A percentile compares a stretch with the other conserved stretches of the same genome.
Conservation (phyloP, 1,140 invertebrate genomes). For the Mizuhopecten yessoensis region DNA sequence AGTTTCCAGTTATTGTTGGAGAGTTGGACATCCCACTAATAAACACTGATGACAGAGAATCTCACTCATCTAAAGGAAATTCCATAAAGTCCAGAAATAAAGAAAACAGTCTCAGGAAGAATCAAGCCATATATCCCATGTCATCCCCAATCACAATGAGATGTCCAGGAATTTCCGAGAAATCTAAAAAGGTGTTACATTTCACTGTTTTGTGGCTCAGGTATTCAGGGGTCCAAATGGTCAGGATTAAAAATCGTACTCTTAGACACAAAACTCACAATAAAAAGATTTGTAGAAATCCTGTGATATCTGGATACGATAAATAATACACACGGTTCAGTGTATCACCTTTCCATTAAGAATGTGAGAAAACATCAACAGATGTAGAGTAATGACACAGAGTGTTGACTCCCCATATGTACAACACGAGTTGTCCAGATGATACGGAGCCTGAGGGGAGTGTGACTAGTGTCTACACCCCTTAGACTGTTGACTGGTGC, state of each 20-base stretch:
- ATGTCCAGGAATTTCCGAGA: not conserved
- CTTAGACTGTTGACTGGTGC: no score
- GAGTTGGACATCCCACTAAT: no score
- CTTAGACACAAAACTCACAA: not conserved
- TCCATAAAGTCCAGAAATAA: not conserved
- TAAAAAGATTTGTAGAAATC: not conserved
- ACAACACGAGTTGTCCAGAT: not conserved
- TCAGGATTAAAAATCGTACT: not conserved
- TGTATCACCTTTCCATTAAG: not conserved
- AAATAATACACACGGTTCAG: not conserved
- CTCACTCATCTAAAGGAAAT: not conserved
- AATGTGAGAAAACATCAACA: not conserved
- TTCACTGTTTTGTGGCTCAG: not conserved
- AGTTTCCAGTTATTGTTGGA: not conserved
- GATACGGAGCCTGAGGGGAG: not conserved
- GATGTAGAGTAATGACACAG: not conserved
- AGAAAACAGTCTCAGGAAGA: not conserved
- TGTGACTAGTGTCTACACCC: no score
- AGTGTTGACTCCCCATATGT: not conserved
- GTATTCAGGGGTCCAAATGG: constrained; percentile 15
- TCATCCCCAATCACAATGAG: not conserved
- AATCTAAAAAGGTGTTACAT: not conserved
- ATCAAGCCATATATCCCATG: not conserved
- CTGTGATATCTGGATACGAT: not conserved
- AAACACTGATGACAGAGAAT: not conserved